These are phyloP conservation scores for Vespertilio murinus DNA, from an alignment of 2,797 vertebrate species.

Conservation along the genomic window DNA sequence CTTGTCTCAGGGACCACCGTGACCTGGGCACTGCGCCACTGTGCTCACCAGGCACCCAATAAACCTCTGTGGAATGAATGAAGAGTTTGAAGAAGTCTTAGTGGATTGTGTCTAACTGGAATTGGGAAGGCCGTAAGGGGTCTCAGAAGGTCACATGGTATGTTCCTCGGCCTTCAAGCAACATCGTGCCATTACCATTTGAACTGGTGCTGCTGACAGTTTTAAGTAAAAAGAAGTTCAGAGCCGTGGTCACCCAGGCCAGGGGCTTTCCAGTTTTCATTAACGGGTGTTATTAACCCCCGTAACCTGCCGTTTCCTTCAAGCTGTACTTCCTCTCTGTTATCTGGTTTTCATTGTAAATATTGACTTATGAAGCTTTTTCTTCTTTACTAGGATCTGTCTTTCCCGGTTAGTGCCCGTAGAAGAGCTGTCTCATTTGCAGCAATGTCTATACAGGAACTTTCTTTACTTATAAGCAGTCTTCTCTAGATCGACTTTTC, in stretches of 20 bases:
- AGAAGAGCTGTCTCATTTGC: conserved; percentile 23
- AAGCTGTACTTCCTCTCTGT: neutral
- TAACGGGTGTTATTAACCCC: conserved; percentile 28
- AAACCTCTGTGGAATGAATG: conserved; percentile 21
- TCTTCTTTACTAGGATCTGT: neutral
- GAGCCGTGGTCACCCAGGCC: neutral
- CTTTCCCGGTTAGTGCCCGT: neutral
- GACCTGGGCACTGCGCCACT: neutral
- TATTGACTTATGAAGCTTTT: conserved; percentile 51
- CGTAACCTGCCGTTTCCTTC: conserved; percentile 32
- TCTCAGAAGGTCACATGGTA: neutral
- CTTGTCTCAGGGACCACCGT: neutral
- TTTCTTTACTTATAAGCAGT: neutral
- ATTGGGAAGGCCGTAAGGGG: neutral
- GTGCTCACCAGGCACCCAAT: neutral
- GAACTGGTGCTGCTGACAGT: neutral
- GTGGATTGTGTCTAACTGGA: conserved; percentile 17
- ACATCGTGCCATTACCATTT: neutral
- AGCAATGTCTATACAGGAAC: neutral
- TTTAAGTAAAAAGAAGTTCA: neutral
- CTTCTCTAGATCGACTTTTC: conserved; percentile 31
- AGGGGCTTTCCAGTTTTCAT: neutral
- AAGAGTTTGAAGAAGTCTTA: neutral
- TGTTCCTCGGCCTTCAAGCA: neutral
- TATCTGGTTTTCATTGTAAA: conserved; percentile 43